Percentiles rank a stretch among this genome's conserved stretches.
These are phyloP conservation scores for Phyllopteryx taeniolatus DNA, from an alignment of 2,113 vertebrate genomes.

Conservation along the genomic window DNA sequence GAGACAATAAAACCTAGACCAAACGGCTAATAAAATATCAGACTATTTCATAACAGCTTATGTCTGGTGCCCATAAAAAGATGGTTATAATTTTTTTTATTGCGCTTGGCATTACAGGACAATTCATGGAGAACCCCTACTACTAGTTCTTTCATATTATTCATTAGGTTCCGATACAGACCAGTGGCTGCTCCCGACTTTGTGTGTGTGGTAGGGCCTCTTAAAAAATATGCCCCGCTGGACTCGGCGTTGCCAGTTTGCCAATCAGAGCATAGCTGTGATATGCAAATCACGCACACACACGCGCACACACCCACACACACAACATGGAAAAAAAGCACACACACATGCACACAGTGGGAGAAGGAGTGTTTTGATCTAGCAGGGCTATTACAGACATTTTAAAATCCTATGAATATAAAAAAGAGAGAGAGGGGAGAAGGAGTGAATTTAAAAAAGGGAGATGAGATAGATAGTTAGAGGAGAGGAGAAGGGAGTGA, in stretches of 20 bases:
- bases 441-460: slow-evolving; percentile 27
- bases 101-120: slow-evolving; percentile 60
- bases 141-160: slow-evolving; percentile 64
- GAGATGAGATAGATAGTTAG: slow-evolving; percentile 36
- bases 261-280: slow-evolving; percentile 67
- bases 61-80: slow-evolving; percentile 61
- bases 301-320: slow-evolving; percentile 14
- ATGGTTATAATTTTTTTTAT: slow-evolving; percentile 65
- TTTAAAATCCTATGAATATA: slow-evolving; percentile 75
- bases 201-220: slow-evolving; percentile 40
- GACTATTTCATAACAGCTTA: slow-evolving; percentile 50
- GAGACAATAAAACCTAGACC: slow-evolving; percentile 36
- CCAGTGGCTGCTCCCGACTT: slow-evolving; percentile 51
- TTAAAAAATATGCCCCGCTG: slow-evolving; percentile 66
- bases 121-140: slow-evolving; percentile 60
- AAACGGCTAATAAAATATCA: slow-evolving; percentile 45
- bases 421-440: slow-evolving; percentile 52
- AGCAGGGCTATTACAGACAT: slow-evolving; percentile 70
- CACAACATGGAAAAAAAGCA: background rate
- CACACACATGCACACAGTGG: slow-evolving; percentile 19
- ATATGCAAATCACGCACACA: slow-evolving; percentile 57
- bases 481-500: slow-evolving; percentile 7
- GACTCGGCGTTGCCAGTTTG: slow-evolving; percentile 63
- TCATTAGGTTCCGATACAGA: slow-evolving; percentile 67
- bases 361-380: slow-evolving; percentile 65